These are phyloP conservation scores for Isoperla grammatica DNA, from an alignment of 2,888 invertebrate genomes.

Conservation along the genomic window DNA sequence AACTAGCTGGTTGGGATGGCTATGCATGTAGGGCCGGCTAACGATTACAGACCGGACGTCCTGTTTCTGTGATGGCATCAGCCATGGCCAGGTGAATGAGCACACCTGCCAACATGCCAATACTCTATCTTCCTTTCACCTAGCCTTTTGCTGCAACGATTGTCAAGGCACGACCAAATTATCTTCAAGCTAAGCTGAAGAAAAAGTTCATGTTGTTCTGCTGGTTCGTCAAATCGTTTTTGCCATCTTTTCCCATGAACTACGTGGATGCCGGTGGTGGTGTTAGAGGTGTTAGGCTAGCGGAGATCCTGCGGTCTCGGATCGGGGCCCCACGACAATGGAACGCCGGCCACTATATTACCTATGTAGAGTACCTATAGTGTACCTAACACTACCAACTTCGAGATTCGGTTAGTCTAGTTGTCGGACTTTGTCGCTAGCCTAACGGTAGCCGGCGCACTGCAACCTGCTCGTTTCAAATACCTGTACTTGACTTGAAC, in stretches of 20 bases:
- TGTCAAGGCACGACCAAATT: neutral
- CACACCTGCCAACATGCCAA: slow-evolving; percentile 12
- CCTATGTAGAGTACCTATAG: too few species aligned
- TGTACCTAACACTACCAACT: too few species aligned
- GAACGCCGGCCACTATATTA: too few species aligned
- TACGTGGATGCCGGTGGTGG: neutral
- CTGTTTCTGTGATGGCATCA: slow-evolving; percentile 12
- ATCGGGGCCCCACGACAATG: neutral
- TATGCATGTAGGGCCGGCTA: too few species aligned
- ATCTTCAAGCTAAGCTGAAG: neutral
- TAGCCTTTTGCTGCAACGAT: neutral
- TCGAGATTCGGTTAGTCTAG: too few species aligned
- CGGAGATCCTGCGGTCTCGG: neutral
- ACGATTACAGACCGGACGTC: slow-evolving; percentile 14
- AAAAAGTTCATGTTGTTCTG: too few species aligned
- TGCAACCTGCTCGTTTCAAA: neutral
- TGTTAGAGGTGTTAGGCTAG: neutral
- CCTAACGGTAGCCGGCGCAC: neutral
- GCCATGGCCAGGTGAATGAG: slow-evolving; percentile 5
- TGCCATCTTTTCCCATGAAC: slow-evolving; percentile 2
- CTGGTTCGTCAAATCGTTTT: neutral
- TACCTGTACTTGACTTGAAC: neutral
- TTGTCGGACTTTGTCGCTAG: too few species aligned
- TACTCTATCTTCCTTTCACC: neutral
- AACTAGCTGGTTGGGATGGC: too few species aligned